Evolutionary conservation across 1,140 invertebrate genomes (phyloP).

Genomic region (Heliothis virescens): DNA sequence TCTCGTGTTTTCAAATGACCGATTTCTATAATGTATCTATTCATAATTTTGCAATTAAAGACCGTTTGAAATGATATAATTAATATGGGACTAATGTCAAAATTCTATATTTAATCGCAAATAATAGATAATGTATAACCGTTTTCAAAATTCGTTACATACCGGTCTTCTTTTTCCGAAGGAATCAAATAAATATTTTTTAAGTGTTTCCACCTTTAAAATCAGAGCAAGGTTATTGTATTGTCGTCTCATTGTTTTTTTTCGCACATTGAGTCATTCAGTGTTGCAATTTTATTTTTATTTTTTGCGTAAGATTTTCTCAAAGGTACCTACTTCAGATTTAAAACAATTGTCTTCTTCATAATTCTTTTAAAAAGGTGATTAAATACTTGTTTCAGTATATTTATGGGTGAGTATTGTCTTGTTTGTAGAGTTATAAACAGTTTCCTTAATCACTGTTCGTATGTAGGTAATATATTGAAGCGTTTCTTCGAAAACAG

Average conservation of each 20-base stretch:
- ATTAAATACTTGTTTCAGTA: background rate
- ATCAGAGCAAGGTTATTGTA: slow-evolving; percentile 24
- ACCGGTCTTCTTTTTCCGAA: background rate
- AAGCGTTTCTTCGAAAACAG: no score
- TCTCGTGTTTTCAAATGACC: no score
- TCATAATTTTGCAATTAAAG: no score
- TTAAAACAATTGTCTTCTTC: slow-evolving; percentile 1
- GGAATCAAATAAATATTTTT: background rate
- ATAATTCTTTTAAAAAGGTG: slow-evolving; percentile 6
- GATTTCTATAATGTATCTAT: no score
- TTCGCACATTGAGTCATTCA: slow-evolving; percentile 22
- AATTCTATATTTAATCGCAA: no score
- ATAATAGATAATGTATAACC: no score
- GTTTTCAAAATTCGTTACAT: no score
- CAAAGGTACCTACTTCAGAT: slow-evolving; percentile 10
- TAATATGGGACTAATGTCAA: no score
- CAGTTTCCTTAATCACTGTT: no score
- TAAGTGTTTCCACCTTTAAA: slow-evolving; percentile 5
- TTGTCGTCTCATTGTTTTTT: slow-evolving; percentile 39
- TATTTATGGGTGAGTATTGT: background rate
- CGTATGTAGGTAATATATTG: no score
- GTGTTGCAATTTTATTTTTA: slow-evolving; percentile 34
- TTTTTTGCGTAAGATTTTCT: background rate
- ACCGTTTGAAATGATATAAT: no score
- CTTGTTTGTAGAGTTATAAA: no score